Evolutionary conservation across 2,113 vertebrate species (phyloP), one percentile per base, ranked within the genome.

Genomic region (Terrapene triunguis): DNA sequence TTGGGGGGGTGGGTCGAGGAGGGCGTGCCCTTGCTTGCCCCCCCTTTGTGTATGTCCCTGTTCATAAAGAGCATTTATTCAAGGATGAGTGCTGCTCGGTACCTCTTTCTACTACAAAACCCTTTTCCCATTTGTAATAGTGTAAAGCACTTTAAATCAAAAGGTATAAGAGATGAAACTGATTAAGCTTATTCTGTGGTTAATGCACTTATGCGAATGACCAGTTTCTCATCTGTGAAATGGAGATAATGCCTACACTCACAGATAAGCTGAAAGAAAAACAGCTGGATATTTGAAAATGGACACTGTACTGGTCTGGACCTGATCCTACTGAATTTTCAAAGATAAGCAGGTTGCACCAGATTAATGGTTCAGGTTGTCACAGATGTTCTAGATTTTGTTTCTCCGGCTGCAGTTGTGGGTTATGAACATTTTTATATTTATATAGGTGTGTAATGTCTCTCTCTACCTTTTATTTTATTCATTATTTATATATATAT

Each of bases 341-440:
- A 0, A 24, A 74, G 7, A 4, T 55, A 42, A 92, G 24, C 0
- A 0, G 50, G 12, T 62, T 51, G 2, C 9, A 1, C 1, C 29
- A 89, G 65, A 29, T 76, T 47, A 4, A 17, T 76, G 24, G 5
- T 78, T 35, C 16, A 82, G 27, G 10, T 86, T 48, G 14, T 80
- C 27, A 51, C 83, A 69, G 47, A 10, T 92, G n/a, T 83, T 89
- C 7, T 32, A 81, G 57, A 10, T 35, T 81, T 93, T 85, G 51
- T 53, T 53, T 53, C 51, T 27, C 35, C 85, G 6, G 2, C 10
- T 59, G 47, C 29, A 55, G 0, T 55, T 74, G 2, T 2, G 54
- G 24, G n/a, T 27, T 82, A 53, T 53, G 51, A 55, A 55, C 24
- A 25, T 55, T 55, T 55, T 55, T 55, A 55, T 55, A 55, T 55